Evolutionary conservation across 2,888 invertebrate genomes (phyloP), one percentile per base, ranked within the genome.

Genomic region (Spilarctia lutea): DNA sequence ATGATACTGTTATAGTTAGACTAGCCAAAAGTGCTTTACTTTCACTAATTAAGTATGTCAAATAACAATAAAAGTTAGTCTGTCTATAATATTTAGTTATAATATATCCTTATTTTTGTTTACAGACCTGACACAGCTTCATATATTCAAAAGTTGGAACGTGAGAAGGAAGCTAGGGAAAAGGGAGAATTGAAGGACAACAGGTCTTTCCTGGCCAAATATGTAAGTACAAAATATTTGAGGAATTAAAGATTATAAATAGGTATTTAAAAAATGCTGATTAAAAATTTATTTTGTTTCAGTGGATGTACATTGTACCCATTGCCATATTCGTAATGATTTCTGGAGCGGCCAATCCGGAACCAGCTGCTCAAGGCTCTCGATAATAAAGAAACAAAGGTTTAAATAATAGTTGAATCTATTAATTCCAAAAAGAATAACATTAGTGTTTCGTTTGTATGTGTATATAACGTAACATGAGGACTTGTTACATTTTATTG

Each of bases 241-340:
- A 27, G 42, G 3, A 27, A 48, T 33, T 48, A 3, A 45, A 30
- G 27, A 18, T 30, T 30, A 30, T 0, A 4, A 8, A 3, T 10
- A 45, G 3, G 18, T 1, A 18, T 45, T 30, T 1, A 45, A 27
- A 33, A n/a, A 39, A 56, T 56, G n/a, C 10, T n/a, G 8, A 27
- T 39, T 45, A 42, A 63, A 39, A 1, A 42, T 68, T 76, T 68
- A 89, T 89, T 88, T 85, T 92, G 98, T 97, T 98, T 97, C 96
- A 99, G 99, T 99, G 99, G 99, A 99, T 99, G 99, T 99, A 99
- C 94, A 99, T 99, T 86, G 98, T 99, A 67, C 99, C 99, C 10
- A 97, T 99, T 48, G 97, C 98, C 70, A 97, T 99, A 81, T 97
- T 99, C 87, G 97, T 99, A 85, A 97, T 99, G 90, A 96, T 99